These are phyloP conservation scores for Abrostola triplasia DNA, from an alignment of 2,888 invertebrate genomes.

Conservation along the genomic window DNA sequence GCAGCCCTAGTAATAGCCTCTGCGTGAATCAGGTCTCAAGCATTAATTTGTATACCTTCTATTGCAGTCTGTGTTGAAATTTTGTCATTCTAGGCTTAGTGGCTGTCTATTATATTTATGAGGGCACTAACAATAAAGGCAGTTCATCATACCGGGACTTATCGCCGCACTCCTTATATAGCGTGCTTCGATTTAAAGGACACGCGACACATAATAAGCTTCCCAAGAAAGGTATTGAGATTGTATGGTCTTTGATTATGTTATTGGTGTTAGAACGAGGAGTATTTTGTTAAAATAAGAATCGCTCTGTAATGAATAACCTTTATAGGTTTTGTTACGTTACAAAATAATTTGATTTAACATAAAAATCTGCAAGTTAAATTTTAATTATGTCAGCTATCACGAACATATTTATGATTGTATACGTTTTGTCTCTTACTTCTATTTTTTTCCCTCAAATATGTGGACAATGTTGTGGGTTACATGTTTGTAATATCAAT, in stretches of 20 bases:
- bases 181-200: constrained; percentile 24
- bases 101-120: constrained; percentile 32
- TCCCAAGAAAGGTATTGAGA: constrained; percentile 19
- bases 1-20: too few species aligned
- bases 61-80: constrained; percentile 14
- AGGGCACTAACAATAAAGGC: constrained; percentile 29
- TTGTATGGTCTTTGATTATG: constrained; percentile 13
- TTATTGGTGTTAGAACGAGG: neutral
- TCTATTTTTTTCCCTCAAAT: too few species aligned
- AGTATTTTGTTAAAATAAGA: too few species aligned
- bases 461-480: too few species aligned
- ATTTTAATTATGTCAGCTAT: too few species aligned
- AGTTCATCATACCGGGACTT: constrained; percentile 27
- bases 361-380: neutral
- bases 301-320: too few species aligned
- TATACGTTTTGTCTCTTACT: too few species aligned
- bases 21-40: too few species aligned
- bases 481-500: too few species aligned
- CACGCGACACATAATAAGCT: constrained; percentile 34
- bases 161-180: constrained; percentile 26
- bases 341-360: too few species aligned
- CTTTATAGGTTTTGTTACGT: neutral
- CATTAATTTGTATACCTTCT: too few species aligned
- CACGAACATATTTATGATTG: too few species aligned
- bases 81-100: constrained; percentile 21